Evolutionary conservation across 1,140 invertebrate genomes (phyloP).

Genomic region (Pinna nobilis): DNA sequence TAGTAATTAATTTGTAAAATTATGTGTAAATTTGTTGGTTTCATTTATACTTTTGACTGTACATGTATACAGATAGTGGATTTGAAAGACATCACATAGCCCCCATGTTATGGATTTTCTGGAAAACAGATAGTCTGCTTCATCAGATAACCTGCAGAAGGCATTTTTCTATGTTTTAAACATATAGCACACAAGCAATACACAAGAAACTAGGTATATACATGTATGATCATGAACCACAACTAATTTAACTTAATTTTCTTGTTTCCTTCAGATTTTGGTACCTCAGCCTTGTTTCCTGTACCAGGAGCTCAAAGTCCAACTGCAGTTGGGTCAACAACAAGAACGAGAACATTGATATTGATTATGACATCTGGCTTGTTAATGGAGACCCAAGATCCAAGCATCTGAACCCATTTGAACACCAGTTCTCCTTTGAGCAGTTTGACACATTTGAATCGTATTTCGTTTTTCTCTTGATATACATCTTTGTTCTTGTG

Average conservation of each 20-base stretch:
- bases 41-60: no score
- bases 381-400: conserved; percentile 94
- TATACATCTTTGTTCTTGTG: conserved; percentile 88
- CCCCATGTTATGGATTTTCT: no score
- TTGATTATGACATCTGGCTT: conserved; percentile 95
- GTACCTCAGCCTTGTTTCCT: conserved; percentile 96
- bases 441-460: conserved; percentile 90
- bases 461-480: conserved; percentile 91
- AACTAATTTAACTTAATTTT: conserved; percentile 17
- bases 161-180: not conserved
- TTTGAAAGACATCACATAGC: no score
- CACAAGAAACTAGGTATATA: no score
- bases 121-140: no score
- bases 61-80: no score
- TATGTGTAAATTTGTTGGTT: no score
- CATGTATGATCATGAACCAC: no score
- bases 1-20: no score
- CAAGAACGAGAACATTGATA: conserved; percentile 70
- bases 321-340: conserved; percentile 66
- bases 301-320: conserved; percentile 82
- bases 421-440: conserved; percentile 98
- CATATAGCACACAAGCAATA: not conserved
- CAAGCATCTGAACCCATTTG: conserved; percentile 82
- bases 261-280: conserved; percentile 84
- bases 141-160: no score